phyloP scores from a whole-genome alignment of 1,140 invertebrate species.

The Meloidogyne floridensis region DNA sequence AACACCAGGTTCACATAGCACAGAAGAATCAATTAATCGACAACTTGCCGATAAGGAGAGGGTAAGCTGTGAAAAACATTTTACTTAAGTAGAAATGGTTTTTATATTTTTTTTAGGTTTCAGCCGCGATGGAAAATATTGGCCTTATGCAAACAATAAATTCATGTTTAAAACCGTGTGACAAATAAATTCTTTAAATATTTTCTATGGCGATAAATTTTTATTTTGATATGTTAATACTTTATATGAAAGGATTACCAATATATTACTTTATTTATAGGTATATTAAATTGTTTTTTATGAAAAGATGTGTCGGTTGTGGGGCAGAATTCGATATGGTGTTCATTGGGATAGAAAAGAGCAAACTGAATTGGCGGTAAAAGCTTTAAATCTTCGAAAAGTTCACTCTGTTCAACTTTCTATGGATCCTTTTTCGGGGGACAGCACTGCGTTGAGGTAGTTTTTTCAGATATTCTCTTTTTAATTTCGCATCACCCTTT shows the following conservation, averaged over 20 bases:
- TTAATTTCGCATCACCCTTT: no score
- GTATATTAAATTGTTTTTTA: neutral
- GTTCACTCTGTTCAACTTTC: conserved; percentile 57
- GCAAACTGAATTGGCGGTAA: conserved; percentile 49
- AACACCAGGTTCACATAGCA: conserved; percentile 85
- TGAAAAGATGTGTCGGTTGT: conserved; percentile 54
- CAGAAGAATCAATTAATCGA: conserved; percentile 89
- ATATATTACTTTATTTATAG: neutral
- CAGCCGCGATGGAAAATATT: conserved; percentile 90
- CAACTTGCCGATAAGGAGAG: conserved; percentile 96
- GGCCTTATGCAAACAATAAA: conserved; percentile 90
- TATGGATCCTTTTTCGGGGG: conserved; percentile 59
- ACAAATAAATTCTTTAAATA: conserved; percentile 27
- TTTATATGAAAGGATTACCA: neutral
- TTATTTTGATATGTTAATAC: neutral
- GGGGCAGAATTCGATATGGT: conserved; percentile 58
- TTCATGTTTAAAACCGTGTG: conserved; percentile 74
- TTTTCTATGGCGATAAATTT: conserved; percentile 18
- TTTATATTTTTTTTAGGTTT: conserved; percentile 69
- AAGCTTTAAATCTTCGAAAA: conserved; percentile 52
- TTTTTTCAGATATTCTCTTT: neutral
- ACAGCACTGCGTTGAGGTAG: conserved; percentile 56
- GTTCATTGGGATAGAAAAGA: conserved; percentile 56
- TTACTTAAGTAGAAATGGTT: neutral
- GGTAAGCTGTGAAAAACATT: conserved; percentile 61